phyloP scores from a whole-genome alignment of 64 coral and sea anemone species.

The Orbicella faveolata region DNA sequence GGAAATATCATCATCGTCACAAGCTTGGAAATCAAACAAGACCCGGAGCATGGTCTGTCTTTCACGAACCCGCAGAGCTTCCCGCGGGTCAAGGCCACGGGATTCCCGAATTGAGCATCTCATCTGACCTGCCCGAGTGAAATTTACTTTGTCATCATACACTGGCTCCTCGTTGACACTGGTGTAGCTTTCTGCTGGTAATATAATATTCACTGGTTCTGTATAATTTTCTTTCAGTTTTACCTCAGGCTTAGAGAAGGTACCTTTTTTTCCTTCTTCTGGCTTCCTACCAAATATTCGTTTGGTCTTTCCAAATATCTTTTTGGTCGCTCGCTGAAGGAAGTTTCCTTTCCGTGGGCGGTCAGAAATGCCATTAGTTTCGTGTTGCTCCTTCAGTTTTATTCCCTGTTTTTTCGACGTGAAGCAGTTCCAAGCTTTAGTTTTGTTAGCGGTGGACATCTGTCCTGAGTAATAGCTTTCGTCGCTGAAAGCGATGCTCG shows the following conservation, averaged over 20 bases:
- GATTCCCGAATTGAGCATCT: constrained; percentile 7
- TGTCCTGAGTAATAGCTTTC: not conserved
- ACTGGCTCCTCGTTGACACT: constrained; percentile 18
- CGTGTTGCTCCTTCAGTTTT: not conserved
- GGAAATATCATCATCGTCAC: constrained; percentile 72
- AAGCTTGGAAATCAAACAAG: constrained; percentile 80
- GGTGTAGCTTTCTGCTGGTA: constrained; percentile 14
- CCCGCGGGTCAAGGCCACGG: not conserved
- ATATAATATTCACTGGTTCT: constrained; percentile 12
- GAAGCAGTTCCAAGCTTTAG: not conserved
- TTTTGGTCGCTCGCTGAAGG: constrained; percentile 8
- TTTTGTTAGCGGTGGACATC: not conserved
- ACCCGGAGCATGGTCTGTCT: constrained; percentile 45
- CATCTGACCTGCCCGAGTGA: constrained; percentile 9
- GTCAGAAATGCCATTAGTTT: constrained; percentile 3
- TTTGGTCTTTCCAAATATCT: constrained; percentile 37
- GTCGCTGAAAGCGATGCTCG: constrained; percentile 7
- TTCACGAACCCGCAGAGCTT: not conserved
- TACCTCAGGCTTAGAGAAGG: not conserved
- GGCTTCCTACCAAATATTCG: constrained; percentile 9
- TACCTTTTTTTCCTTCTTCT: constrained; percentile 1
- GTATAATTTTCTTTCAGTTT: constrained; percentile 9
- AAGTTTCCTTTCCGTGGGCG: not conserved
- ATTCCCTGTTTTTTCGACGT: not conserved
- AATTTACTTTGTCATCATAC: not conserved